phyloP scores from a whole-genome alignment of 2,113 vertebrate species.

The Eurystomus gularis region DNA sequence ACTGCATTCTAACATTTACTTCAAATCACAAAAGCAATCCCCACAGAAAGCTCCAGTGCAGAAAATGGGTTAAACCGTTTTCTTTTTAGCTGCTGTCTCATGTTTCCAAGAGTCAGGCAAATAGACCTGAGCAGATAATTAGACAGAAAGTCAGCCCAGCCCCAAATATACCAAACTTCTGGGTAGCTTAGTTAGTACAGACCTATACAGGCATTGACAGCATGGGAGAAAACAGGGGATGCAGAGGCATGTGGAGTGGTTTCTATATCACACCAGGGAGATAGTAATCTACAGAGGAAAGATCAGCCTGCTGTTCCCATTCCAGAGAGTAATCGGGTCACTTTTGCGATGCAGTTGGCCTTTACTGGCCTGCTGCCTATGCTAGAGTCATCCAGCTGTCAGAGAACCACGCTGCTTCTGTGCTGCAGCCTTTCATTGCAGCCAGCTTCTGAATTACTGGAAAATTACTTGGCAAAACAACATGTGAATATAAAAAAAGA shows the following conservation, averaged over 20 bases:
- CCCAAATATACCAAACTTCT: not conserved
- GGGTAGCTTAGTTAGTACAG: not conserved
- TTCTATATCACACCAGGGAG: not conserved
- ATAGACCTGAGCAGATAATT: not conserved
- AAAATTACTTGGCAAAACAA: conserved; percentile 25
- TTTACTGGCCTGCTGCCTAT: conserved; percentile 7
- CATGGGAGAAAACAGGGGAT: not conserved
- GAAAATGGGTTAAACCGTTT: not conserved
- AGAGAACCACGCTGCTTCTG: not conserved
- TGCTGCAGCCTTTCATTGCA: not conserved
- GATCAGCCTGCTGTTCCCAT: not conserved
- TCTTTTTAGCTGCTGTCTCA: not conserved
- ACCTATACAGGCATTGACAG: not conserved
- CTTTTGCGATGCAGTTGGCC: not conserved
- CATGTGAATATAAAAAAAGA: not conserved
- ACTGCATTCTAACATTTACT: not conserved
- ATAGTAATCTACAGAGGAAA: not conserved
- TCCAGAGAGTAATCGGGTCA: not conserved
- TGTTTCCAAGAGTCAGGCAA: not conserved
- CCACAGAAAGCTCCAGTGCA: not conserved
- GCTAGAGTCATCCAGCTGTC: conserved; percentile 21
- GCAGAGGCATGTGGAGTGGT: not conserved
- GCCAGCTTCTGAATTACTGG: conserved; percentile 25
- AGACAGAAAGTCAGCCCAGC: not conserved
- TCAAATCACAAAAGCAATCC: not conserved